A percentile compares a stretch with the other conserved stretches of the same genome.
These are phyloP conservation scores for Vollenhovia emeryi DNA, from an alignment of 1,140 invertebrate species.

Conservation along the genomic window DNA sequence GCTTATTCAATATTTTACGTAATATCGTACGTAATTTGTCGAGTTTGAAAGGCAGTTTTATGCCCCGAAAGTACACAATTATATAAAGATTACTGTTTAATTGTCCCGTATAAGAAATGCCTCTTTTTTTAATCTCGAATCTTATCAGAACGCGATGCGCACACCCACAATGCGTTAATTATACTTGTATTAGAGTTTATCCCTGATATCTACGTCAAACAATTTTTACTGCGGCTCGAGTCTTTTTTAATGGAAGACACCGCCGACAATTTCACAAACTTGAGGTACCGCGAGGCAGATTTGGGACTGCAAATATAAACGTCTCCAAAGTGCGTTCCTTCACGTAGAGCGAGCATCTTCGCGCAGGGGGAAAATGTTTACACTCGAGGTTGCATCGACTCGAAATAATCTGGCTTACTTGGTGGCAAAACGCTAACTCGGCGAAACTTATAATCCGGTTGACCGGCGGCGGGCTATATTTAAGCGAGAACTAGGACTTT, in stretches of 20 bases:
- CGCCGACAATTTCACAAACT: background rate
- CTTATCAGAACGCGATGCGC: background rate
- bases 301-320: background rate
- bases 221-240: background rate
- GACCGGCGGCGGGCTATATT: background rate
- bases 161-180: background rate
- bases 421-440: background rate
- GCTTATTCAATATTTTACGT: background rate
- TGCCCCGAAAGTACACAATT: background rate
- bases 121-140: background rate
- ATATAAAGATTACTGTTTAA: slow-evolving; percentile 2
- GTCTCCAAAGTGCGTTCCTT: background rate
- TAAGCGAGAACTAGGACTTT: slow-evolving; percentile 35
- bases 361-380: background rate
- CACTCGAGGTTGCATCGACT: background rate
- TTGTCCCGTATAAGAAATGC: background rate
- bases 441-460: background rate
- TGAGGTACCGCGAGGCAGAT: background rate
- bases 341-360: background rate
- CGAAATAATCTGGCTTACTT: background rate
- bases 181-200: background rate
- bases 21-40: background rate
- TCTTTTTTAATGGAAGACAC: background rate
- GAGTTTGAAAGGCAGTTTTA: background rate
- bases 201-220: background rate